phyloP scores from a whole-genome alignment of 2,888 invertebrate species.

The Ellobium chinense region DNA sequence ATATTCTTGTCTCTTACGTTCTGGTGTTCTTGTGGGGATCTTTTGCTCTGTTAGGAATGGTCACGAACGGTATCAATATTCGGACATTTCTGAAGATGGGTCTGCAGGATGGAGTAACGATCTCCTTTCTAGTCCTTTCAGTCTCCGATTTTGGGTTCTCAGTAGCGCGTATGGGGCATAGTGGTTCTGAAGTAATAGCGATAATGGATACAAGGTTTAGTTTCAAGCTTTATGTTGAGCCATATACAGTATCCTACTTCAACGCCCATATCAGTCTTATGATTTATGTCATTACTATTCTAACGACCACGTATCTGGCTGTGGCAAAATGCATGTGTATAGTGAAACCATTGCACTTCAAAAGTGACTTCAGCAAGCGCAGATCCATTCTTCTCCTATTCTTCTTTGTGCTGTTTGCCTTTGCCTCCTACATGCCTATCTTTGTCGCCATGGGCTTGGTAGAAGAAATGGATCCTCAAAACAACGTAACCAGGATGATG shows the following conservation, averaged over 20 bases:
- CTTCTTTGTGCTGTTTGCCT: background rate
- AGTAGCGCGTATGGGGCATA: no score
- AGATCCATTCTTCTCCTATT: background rate
- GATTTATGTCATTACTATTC: background rate
- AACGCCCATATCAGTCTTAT: background rate
- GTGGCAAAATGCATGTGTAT: conserved; percentile 28
- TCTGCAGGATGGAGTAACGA: conserved; percentile 2
- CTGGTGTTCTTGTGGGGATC: background rate
- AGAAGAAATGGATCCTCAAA: background rate
- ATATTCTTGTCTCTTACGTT: background rate
- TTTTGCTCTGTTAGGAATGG: background rate
- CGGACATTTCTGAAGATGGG: background rate
- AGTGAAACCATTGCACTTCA: conserved; percentile 27
- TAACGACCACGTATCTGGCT: conserved; percentile 24
- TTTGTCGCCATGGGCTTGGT: background rate
- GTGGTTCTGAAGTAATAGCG: background rate
- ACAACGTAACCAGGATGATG: background rate
- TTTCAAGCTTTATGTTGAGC: background rate
- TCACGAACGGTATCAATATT: background rate
- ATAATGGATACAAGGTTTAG: background rate
- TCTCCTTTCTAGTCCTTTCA: background rate
- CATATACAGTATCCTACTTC: background rate
- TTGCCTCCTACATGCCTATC: background rate
- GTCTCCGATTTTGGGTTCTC: background rate
- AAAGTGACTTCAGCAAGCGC: background rate